Evolutionary conservation across 1,140 invertebrate genomes (phyloP).

Genomic region (Drosophila biarmipes): DNA sequence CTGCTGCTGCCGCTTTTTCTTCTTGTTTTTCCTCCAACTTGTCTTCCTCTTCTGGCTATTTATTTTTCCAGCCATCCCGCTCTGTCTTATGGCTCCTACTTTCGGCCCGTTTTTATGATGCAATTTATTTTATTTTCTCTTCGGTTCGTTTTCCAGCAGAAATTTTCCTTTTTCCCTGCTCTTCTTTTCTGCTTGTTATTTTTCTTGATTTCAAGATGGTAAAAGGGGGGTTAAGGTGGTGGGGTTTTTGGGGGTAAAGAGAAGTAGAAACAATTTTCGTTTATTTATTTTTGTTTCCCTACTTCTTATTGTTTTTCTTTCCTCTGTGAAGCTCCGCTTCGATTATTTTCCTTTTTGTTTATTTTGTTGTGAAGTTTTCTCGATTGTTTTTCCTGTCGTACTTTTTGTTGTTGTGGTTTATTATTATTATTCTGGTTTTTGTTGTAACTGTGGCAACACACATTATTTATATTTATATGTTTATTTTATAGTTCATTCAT

Average conservation of each 20-base stretch:
- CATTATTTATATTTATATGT: constrained; percentile 82
- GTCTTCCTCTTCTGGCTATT: constrained; percentile 44
- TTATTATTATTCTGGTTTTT: constrained; percentile 40
- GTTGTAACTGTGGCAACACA: constrained; percentile 73
- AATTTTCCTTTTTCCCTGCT: constrained; percentile 59
- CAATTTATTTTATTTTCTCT: constrained; percentile 81
- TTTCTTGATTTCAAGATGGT: constrained; percentile 60
- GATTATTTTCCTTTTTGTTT: constrained; percentile 74
- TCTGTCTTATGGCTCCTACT: constrained; percentile 13
- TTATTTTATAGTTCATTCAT: constrained; percentile 83
- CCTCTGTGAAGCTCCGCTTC: constrained; percentile 41
- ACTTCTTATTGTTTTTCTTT: constrained; percentile 52
- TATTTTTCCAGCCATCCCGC: constrained; percentile 40
- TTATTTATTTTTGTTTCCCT: constrained; percentile 56
- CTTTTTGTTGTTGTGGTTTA: constrained; percentile 27
- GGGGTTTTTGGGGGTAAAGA: not conserved
- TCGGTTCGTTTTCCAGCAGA: constrained; percentile 61
- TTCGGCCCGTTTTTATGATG: constrained; percentile 67
- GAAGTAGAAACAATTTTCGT: constrained; percentile 52
- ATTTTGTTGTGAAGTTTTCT: constrained; percentile 46
- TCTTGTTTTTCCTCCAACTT: constrained; percentile 32
- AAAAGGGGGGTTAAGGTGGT: constrained; percentile 35
- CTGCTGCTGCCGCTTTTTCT: constrained; percentile 39
- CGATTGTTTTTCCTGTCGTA: constrained; percentile 9
- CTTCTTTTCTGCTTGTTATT: constrained; percentile 68